These are phyloP conservation scores for Pseudochirops cupreus DNA, from an alignment of 2,797 vertebrate species.

Conservation along the genomic window DNA sequence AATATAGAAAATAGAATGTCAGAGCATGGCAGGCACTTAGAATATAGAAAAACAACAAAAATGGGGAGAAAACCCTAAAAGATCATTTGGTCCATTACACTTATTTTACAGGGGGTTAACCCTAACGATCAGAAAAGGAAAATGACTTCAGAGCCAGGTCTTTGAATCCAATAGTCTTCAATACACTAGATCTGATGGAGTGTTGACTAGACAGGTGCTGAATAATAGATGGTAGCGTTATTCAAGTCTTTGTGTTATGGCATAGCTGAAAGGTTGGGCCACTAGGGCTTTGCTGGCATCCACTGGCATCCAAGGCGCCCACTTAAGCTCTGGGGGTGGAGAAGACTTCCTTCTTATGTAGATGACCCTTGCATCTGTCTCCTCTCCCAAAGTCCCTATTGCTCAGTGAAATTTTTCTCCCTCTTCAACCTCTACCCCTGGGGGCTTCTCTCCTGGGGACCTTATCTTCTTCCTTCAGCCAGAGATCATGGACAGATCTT, in stretches of 20 bases:
- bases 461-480: neutral
- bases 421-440: neutral
- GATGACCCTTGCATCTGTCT: neutral
- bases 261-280: neutral
- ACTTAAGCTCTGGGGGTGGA: neutral
- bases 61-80: neutral
- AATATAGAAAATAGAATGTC: neutral
- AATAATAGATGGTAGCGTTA: neutral
- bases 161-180: neutral
- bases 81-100: neutral
- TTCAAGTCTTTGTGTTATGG: neutral
- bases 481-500: neutral
- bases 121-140: neutral
- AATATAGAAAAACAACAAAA: neutral
- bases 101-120: neutral
- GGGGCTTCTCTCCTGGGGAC: neutral
- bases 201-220: neutral
- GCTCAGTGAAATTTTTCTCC: neutral
- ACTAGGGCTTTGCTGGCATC: too few relatives aligned
- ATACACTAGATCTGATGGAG: neutral
- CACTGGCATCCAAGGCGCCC: neutral
- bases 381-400: neutral
- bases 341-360: neutral
- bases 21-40: neutral
- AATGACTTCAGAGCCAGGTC: neutral